Evolutionary conservation across 2,113 vertebrate species (phyloP), one percentile per base, ranked within the genome.

Genomic region (Gymnarchus niloticus): DNA sequence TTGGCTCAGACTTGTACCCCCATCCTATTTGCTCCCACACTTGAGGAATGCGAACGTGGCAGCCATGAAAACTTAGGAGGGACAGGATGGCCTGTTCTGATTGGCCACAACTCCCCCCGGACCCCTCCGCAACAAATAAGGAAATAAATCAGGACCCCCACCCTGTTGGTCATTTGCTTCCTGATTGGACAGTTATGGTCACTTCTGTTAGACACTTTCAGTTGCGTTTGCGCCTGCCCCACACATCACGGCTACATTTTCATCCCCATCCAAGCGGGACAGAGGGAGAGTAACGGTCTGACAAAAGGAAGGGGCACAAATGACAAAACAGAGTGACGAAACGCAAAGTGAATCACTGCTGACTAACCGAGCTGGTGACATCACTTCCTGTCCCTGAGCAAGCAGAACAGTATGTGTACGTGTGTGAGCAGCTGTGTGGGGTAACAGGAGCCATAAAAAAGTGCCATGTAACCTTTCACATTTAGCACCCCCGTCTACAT

Each of bases 101-200:
- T 87, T 88, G 89, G 87, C 59, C 33, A n/a, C n/a, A 84, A 37
- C n/a, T 52, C 65, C 73, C 33, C 83, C 73, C 37, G 44, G 17
- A 33, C 61, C 17, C 25, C n/a, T 10, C 6, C 57, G 37, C 41
- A 81, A 86, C 83, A 85, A 87, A 88, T 84, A 84, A 80, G 48
- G 49, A 85, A 76, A 87, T 81, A 85, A 86, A 88, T 89, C 85
- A 89, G 87, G 37, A 83, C 56, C 17, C 25, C 28, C 10, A 3
- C 61, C 61, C 65, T 17, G 0, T 56, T 37, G 48, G 69, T n/a
- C n/a, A 19, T 12, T 37, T 52, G 46, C 46, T 52, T 54, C 77
- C 83, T 73, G 33, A 37, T 77, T 65, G 6, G 44, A 37, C 21
- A 0, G 28, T n/a, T 76, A 76, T 33, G n/a, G 84, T 48, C 51